phyloP scores from a whole-genome alignment of 92 coral and sea anemone genomes.

The Diadumene lineata region DNA sequence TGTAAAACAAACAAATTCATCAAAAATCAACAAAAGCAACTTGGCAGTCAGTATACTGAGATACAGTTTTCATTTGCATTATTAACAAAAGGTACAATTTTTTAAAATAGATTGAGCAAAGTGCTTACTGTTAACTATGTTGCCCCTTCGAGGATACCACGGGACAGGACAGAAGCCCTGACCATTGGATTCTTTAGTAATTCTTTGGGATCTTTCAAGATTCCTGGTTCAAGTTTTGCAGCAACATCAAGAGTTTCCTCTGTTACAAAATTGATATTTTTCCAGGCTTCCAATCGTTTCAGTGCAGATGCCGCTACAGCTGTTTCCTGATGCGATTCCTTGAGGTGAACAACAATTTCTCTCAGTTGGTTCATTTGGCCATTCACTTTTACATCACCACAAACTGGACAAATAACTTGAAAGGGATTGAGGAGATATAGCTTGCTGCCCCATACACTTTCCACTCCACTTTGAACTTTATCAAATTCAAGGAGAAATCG shows the following conservation, averaged over 20 bases:
- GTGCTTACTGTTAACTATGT: too few species aligned
- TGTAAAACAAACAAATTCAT: too few species aligned
- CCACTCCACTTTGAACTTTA: constrained; percentile 21
- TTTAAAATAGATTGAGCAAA: too few species aligned
- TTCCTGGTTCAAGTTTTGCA: constrained; percentile 28
- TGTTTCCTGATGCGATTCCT: constrained; percentile 26
- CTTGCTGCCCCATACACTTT: constrained; percentile 2
- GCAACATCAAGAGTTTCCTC: constrained; percentile 26
- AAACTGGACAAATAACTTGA: constrained; percentile 36
- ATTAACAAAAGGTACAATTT: too few species aligned
- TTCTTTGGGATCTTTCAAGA: neutral
- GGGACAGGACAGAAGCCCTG: constrained; percentile 67
- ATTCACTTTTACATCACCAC: constrained; percentile 14
- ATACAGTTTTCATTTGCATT: too few species aligned
- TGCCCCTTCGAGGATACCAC: too few species aligned
- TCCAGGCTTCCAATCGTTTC: constrained; percentile 41
- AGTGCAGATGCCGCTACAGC: neutral
- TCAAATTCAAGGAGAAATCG: constrained; percentile 43
- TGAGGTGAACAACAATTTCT: constrained; percentile 20
- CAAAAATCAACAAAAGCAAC: too few species aligned
- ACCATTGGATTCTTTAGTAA: constrained; percentile 39
- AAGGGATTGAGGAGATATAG: constrained; percentile 31
- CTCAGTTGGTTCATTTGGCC: constrained; percentile 27
- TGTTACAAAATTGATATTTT: constrained; percentile 41
- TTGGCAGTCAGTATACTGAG: too few species aligned